Evolutionary conservation across 2,113 vertebrate species (phyloP), one percentile per base, ranked within the genome.

Genomic region (Hylia prasina): DNA sequence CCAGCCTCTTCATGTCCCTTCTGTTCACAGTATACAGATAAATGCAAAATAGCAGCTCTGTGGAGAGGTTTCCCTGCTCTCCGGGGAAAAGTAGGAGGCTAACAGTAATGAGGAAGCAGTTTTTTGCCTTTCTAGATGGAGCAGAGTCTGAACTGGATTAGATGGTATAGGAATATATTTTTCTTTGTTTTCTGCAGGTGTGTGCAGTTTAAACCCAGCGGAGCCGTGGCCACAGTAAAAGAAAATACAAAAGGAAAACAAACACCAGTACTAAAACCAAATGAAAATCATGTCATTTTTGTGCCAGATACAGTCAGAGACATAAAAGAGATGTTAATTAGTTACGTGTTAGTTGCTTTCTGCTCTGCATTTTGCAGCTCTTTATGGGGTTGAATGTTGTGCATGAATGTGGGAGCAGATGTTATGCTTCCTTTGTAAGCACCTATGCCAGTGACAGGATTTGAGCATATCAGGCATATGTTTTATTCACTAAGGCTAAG

Each of bases 261-360:
- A 80, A 42, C 7, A 17, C 45, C 39, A 50, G 22, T 28, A 48
- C 57, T 94, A 87, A 60, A n/a, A 81, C 42, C 20, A 78, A 78
- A 40, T 58, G 71, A 82, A 80, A 79, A 56, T 44, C 0, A 0
- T n/a, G 15, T 28, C 0, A 0, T n/a, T 39, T 9, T 54, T 92
- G 21, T 63, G 25, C 63, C 71, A 71, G 45, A 39, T 68, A 71
- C 33, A 48, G 53, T 28, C 40, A 79, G 69, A 75, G 35, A 39
- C 15, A 81, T 37, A 54, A 72, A 90, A 77, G 45, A 86, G 16
- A 42, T 69, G 20, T 47, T 77, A 58, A 47, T 80, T 90, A 39
- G 21, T 78, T 54, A 73, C 0, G 0, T 53, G 35, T 53, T 63
- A 35, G 47, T 73, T 57, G 35, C 35, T 63, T 86, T 77, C 64